Base-by-base conservation (phyloP, 2,113 vertebrate genomes). In the Gadus chalcogrammus region DNA sequence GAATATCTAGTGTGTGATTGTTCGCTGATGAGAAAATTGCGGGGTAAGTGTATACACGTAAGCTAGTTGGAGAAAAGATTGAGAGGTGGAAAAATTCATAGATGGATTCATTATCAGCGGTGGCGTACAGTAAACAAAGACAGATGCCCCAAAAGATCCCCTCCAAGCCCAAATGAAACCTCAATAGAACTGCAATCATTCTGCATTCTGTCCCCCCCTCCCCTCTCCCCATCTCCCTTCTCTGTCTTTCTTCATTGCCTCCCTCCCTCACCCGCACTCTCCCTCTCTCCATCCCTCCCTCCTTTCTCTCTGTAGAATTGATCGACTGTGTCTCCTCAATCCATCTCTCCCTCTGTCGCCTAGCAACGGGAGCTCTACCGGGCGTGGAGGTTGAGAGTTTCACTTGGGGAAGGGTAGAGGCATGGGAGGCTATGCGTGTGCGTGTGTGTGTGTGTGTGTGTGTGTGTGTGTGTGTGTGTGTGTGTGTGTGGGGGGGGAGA, bases 341-440 rank as follows among this genome's bases (percentile, higher is more conserved):
- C 91, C 90, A 93, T 93, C 91, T 93, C 90, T 91, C 85, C 83
- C 85, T 91, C 86, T 88, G 92, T 93, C 90, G 90, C 92, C 79
- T 92, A 93, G 92, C 92, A 93, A 93, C 91, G 91, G 86, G 88
- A 88, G 88, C 88, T 91, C 90, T 91, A 89, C 91, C 78, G 86
- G 89, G 87, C 88, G 89, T 89, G 90, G 87, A 92, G 91, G 90
- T 88, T 87, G 88, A 85, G 83, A 87, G 83, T 86, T 89, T 86
- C 77, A 76, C 68, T 61, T 76, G 73, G 73, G 82, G 84, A 79
- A 71, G 84, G 78, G 59, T 75, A 48, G 75, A 68, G 76, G 76
- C 62, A 68, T 71, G 72, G 73, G 62, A 65, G 69, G 68, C 15
- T 16, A 9, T 48, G 42, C 11, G 42, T 48, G 42, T 12, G 42